These are phyloP conservation scores for Drosophila subquinaria DNA, from an alignment of 2,888 invertebrate species.

Conservation along the genomic window DNA sequence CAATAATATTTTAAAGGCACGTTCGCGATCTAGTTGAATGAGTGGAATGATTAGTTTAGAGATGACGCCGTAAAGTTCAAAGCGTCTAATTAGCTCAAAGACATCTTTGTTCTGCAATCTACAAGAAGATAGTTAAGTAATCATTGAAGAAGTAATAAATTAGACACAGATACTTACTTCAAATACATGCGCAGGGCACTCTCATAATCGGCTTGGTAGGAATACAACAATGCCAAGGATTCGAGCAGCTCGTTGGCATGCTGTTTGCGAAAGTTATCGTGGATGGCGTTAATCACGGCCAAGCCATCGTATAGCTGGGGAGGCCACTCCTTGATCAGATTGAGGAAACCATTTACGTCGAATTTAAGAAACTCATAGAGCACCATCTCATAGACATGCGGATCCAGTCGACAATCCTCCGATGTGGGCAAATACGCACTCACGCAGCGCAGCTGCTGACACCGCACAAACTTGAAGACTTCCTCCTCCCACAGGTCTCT, in stretches of 20 bases:
- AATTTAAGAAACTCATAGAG: constrained; percentile 95
- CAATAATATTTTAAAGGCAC: constrained; percentile 93
- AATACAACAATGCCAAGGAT: constrained; percentile 95
- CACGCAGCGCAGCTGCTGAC: constrained; percentile 92
- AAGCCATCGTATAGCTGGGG: constrained; percentile 93
- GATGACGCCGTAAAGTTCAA: constrained; percentile 93
- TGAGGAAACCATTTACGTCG: constrained; percentile 92
- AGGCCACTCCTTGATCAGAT: constrained; percentile 95
- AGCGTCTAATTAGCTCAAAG: constrained; percentile 93
- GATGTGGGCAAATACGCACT: constrained; percentile 92
- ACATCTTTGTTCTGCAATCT: constrained; percentile 95
- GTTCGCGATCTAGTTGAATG: constrained; percentile 93
- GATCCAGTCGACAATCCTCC: constrained; percentile 90
- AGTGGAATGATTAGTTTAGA: constrained; percentile 94
- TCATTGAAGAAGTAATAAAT: neutral
- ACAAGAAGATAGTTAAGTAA: constrained; percentile 1
- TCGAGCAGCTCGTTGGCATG: constrained; percentile 92
- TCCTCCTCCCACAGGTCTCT: constrained; percentile 96
- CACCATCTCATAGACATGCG: constrained; percentile 97
- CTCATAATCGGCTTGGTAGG: constrained; percentile 94
- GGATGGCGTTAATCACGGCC: constrained; percentile 93
- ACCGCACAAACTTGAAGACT: constrained; percentile 94
- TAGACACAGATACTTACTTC: constrained; percentile 87
- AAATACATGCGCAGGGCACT: constrained; percentile 96
- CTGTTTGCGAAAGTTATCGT: constrained; percentile 91